These are phyloP conservation scores for Cosmorhoe ocellata DNA, from an alignment of 2,888 invertebrate species.

Conservation along the genomic window DNA sequence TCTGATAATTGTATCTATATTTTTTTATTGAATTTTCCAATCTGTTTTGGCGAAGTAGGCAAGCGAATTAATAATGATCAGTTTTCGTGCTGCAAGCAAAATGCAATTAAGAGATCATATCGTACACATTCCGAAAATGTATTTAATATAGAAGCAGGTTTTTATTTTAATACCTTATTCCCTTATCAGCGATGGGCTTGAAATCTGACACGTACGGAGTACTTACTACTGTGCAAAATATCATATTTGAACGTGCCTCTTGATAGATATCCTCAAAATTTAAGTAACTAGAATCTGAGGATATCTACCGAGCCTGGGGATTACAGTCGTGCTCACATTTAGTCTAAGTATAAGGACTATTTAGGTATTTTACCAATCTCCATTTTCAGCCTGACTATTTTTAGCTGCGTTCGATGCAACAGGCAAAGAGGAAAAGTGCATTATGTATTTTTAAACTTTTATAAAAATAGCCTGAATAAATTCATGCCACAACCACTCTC, in stretches of 20 bases:
- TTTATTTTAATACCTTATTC: too few relatives aligned
- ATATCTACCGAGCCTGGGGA: too few relatives aligned
- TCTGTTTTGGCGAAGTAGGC: constrained; percentile 1
- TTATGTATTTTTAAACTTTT: constrained; percentile 15
- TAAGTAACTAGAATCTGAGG: too few relatives aligned
- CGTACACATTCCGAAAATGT: constrained; percentile 60
- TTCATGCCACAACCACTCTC: constrained; percentile 18
- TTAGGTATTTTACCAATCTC: too few relatives aligned
- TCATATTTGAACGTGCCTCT: too few relatives aligned
- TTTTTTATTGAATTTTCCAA: constrained; percentile 18
- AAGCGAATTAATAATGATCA: constrained; percentile 5
- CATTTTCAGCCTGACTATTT: too few relatives aligned
- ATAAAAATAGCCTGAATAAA: constrained; percentile 20
- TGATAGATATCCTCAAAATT: too few relatives aligned
- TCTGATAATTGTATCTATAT: constrained; percentile 9
- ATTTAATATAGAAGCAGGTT: not conserved
- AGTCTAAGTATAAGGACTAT: too few relatives aligned
- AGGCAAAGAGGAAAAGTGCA: constrained; percentile 15
- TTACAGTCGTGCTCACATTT: too few relatives aligned
- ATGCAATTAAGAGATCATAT: constrained; percentile 45
- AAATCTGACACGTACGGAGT: too few relatives aligned
- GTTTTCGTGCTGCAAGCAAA: constrained; percentile 59
- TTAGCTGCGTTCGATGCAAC: constrained; percentile 1
- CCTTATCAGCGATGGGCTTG: too few relatives aligned
- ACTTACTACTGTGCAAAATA: too few relatives aligned